These are phyloP conservation scores for Cloeon dipterum DNA, from an alignment of 2,888 invertebrate genomes.

Conservation along the genomic window DNA sequence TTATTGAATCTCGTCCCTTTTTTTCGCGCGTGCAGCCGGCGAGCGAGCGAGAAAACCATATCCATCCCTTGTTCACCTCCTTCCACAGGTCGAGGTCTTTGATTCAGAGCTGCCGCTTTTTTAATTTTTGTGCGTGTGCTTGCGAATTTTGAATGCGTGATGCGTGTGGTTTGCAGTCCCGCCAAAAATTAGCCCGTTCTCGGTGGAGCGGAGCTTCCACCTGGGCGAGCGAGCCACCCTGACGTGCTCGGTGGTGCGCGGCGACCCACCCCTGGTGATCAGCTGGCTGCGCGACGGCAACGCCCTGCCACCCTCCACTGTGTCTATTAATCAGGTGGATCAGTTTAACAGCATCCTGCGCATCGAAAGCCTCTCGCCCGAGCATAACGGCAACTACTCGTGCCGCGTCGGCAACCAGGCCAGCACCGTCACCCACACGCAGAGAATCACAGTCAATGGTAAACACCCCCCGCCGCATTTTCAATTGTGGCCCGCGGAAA, in stretches of 20 bases:
- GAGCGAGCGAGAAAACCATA: too few relatives aligned
- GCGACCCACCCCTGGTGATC: constrained; percentile 51
- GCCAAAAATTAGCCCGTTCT: constrained; percentile 52
- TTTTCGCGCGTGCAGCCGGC: too few relatives aligned
- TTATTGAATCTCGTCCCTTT: too few relatives aligned
- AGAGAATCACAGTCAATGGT: constrained; percentile 56
- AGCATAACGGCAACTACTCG: constrained; percentile 56
- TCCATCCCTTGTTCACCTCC: too few relatives aligned
- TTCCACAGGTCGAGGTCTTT: too few relatives aligned
- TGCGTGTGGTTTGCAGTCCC: constrained; percentile 33
- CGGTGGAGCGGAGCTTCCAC: constrained; percentile 39
- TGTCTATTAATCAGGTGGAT: constrained; percentile 47
- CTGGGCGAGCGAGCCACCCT: constrained; percentile 49
- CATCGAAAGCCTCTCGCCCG: constrained; percentile 48
- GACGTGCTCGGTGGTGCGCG: constrained; percentile 50
- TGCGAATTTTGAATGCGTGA: neutral
- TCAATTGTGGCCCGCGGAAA: too few relatives aligned
- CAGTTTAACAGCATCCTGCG: constrained; percentile 55
- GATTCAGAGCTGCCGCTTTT: too few relatives aligned
- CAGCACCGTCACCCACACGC: constrained; percentile 47
- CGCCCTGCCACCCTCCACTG: constrained; percentile 13
- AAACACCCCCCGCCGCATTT: too few relatives aligned
- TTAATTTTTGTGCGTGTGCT: neutral
- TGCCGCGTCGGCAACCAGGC: constrained; percentile 49
- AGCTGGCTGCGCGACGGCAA: constrained; percentile 54